Base-by-base conservation (phyloP, 1,140 invertebrate genomes). In the Episyrphus balteatus region DNA sequence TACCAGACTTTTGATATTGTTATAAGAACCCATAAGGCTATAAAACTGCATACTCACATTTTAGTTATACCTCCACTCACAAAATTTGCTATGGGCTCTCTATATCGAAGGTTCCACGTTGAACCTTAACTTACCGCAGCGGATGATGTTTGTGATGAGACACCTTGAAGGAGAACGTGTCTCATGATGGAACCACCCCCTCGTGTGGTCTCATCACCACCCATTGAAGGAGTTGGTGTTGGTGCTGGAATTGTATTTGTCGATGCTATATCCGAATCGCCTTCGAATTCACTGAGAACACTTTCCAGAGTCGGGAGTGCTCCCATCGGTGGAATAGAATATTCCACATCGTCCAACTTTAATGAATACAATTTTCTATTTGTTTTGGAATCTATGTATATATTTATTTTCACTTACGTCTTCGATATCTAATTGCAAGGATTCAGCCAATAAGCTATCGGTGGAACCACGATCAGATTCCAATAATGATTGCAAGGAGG, bases 301-400 rank as follows among this genome's bases (percentile, higher is more conserved):
- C 85, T 88, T 65, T 92, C 88, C 53, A 92, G 70, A 0, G 88
- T 84, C n/a, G 86, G 88, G 51, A 84, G 71, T 58, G 80, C 77
- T 44, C 80, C 81, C 44, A 88, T 77, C 36, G 80, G 74, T 42
- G 88, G 88, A 59, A 91, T 82, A 52, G 86, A 81, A 72, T 86
- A 91, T 68, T 91, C 87, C 19, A 77, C 75, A 72, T 88, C 86
- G 71, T 91, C 85, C 50, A 89, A 69, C 83, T 75, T n/a, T n/a
- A n/a, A n/a, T n/a, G n/a, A 50, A 12, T 59, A 65, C 41, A 17
- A 31, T 9, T 31, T 41, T 17, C 11, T 7, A 6, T 41, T 41
- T 14, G 38, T 6, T 18, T 26, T 42, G 38, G 31, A 44, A 37
- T 37, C 21, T 36, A 46, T 17, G 15, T 39, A 40, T 21, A 6